These are phyloP conservation scores for Acleris holmiana DNA, from an alignment of 2,888 invertebrate species.

Conservation along the genomic window DNA sequence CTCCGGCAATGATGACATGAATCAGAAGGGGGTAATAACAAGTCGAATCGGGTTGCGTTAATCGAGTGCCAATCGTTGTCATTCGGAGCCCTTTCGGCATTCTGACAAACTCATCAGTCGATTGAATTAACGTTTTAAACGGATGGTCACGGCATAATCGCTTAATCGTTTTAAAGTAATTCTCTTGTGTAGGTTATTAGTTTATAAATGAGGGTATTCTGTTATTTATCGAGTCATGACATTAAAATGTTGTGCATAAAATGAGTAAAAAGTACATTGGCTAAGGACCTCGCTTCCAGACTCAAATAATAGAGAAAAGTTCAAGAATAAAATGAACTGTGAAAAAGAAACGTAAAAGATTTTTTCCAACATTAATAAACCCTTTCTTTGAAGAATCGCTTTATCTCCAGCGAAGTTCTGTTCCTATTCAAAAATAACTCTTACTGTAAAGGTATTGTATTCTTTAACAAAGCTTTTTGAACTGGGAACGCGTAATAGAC, in stretches of 20 bases:
- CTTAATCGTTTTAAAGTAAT: slow-evolving; percentile 29
- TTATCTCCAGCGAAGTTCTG: too few relatives aligned
- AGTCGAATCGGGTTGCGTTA: slow-evolving; percentile 20
- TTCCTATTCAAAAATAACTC: too few relatives aligned
- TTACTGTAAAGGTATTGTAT: too few relatives aligned
- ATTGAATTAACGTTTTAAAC: slow-evolving; percentile 32
- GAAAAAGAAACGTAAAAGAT: too few relatives aligned
- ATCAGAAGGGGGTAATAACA: slow-evolving; percentile 22
- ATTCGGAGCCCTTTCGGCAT: slow-evolving; percentile 22
- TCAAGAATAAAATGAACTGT: too few relatives aligned
- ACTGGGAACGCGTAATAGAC: slow-evolving; percentile 3
- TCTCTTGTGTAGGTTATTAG: slow-evolving; percentile 22
- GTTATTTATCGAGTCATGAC: neutral
- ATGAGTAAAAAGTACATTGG: too few relatives aligned
- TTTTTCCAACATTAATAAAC: neutral
- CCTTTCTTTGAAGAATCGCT: neutral
- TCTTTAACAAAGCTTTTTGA: slow-evolving; percentile 6
- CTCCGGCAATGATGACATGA: slow-evolving; percentile 14
- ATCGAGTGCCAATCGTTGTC: slow-evolving; percentile 36
- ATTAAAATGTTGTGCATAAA: too few relatives aligned
- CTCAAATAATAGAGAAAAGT: too few relatives aligned
- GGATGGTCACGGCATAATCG: slow-evolving; percentile 28
- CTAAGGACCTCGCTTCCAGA: too few relatives aligned
- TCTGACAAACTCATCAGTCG: slow-evolving; percentile 22
- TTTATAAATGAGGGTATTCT: neutral